Evolutionary conservation across 2,113 vertebrate species (phyloP).

Genomic region (Dasyurus viverrinus): DNA sequence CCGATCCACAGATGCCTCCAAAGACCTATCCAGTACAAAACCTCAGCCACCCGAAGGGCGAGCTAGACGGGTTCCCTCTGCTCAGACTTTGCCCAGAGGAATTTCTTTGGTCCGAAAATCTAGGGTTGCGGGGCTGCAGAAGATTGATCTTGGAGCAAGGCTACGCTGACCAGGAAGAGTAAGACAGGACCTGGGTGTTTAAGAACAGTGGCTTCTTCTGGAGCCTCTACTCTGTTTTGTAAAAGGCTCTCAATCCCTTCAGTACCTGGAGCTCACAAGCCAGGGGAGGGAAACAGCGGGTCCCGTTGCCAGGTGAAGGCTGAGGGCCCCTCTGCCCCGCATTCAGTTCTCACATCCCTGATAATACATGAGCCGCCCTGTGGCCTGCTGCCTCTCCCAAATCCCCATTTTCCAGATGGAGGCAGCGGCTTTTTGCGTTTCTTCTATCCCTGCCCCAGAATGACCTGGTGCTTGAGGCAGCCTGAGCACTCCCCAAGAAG

Average conservation of each 20-base stretch:
- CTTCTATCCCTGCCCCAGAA: accelerated
- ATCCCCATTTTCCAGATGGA: not conserved
- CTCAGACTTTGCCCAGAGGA: not conserved
- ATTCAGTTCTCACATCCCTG: accelerated
- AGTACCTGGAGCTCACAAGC: not conserved
- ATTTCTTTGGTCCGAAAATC: conserved; percentile 64
- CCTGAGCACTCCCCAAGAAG: not conserved
- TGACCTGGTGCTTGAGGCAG: not conserved
- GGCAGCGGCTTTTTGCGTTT: accelerated
- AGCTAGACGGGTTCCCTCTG: not conserved
- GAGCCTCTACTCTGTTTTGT: not conserved
- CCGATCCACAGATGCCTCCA: not conserved
- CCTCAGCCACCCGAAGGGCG: not conserved
- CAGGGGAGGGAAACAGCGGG: accelerated
- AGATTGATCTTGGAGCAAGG: not conserved
- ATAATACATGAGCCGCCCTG: accelerated
- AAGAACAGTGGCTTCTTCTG: not conserved
- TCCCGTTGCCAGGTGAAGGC: accelerated
- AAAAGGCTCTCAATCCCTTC: not conserved
- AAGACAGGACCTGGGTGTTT: accelerated
- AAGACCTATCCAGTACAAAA: not conserved
- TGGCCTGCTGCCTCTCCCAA: not conserved
- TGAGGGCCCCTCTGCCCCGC: not conserved
- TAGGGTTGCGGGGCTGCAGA: not conserved
- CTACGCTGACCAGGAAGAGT: not conserved